Base-by-base conservation (phyloP, 30 jellyfish, hydroid and myxozoan genomes). In the Turritopsis dohrnii region DNA sequence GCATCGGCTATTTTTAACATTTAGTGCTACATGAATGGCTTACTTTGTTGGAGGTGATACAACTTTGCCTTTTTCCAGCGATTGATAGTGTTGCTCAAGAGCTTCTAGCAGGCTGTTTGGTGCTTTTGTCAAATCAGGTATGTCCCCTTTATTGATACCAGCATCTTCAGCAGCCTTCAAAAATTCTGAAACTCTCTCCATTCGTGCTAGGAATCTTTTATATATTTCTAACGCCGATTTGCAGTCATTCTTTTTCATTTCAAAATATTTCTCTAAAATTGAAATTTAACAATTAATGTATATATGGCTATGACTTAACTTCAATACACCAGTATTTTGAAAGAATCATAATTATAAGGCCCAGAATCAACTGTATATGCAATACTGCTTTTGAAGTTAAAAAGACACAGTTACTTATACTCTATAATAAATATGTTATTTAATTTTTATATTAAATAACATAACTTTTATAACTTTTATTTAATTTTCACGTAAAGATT, bases 81-180 rank as follows among this genome's bases (percentile, higher is more conserved):
- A 88, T 79, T 60, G 96, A 53, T 81, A 72, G 81, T 93, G 98
- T 31, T 83, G 84, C 24, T 86, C 96, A 71, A 93, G 66, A 24
- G 98, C 98, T 28, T 84, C 85, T 66, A 93, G 69, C 66, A 93
- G 75, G 60, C 98, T 93, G 81, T 88, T 71, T 27, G 98, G 98
- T 21, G 96, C 98, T 79, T 88, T 94, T 27, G 96, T 89, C 71
- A 93, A 89, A 69, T 93, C 98, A 7, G 98, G 98, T 54, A 93
- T 93, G 75, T 93, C 98, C 76, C 96, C 96, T 72, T 81, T 84
- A 80, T 93, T 96, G 66, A 93, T 93, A 28, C 98, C 98, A n/a
- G 93, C 98, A 66, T 93, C 98, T 66, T 93, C 98, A 7, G 98
- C 98, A 71, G 80, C 81, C 76, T 85, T 88, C 65, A 93, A 85